A percentile compares a stretch with the other conserved stretches of the same genome.
phyloP scores from a whole-genome alignment of 2,888 invertebrate genomes.

The Lottia gigantea region DNA sequence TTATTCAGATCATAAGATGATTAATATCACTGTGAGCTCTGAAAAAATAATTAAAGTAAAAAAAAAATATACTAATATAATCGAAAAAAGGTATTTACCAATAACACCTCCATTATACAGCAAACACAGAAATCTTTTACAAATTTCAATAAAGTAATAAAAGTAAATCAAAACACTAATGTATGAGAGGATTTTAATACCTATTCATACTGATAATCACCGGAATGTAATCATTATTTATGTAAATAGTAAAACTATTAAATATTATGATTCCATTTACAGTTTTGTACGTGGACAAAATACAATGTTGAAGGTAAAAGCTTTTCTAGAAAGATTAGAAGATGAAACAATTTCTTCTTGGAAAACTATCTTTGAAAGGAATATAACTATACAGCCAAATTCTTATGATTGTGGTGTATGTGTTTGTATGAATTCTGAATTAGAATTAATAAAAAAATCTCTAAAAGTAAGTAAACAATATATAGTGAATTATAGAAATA shows the following conservation, averaged over 20 bases:
- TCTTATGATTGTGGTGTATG: constrained; percentile 1
- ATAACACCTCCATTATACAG: no score
- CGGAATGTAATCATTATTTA: neutral
- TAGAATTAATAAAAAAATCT: neutral
- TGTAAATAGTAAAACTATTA: neutral
- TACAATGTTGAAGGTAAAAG: neutral
- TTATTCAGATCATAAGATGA: no score
- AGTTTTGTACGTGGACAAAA: neutral
- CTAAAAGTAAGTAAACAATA: neutral
- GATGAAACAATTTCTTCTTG: neutral
- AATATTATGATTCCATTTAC: neutral
- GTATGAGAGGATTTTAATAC: neutral
- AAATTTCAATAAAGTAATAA: no score
- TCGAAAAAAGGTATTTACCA: no score
- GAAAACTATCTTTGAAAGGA: neutral
- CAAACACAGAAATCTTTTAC: no score
- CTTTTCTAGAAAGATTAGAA: neutral
- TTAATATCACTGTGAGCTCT: no score
- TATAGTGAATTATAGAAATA: neutral
- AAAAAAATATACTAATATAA: no score
- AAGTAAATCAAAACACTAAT: no score
- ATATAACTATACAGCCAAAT: constrained; percentile 1
- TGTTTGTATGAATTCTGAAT: neutral
- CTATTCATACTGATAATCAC: neutral
- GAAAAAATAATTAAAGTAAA: no score